A percentile compares a stretch with the other conserved stretches of the same genome.
Conservation (phyloP, 2,888 invertebrate species). For the Nephrotoma appendiculata region DNA sequence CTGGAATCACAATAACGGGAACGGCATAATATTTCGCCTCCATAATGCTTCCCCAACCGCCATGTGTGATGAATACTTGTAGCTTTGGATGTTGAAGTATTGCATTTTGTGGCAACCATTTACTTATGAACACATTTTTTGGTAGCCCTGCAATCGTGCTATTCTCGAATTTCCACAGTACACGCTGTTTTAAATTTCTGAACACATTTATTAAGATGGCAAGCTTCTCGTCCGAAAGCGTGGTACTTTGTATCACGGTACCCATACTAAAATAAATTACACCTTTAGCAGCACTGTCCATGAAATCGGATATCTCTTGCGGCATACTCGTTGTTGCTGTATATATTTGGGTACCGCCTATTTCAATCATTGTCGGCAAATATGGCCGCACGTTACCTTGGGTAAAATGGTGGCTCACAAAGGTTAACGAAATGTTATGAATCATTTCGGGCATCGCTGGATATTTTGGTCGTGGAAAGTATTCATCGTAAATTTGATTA, state of each 20-base stretch:
- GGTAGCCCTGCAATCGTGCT: background rate
- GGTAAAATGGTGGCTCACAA: background rate
- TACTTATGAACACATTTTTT: background rate
- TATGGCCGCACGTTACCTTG: background rate
- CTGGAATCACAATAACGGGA: background rate
- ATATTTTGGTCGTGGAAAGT: background rate
- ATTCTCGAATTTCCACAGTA: background rate
- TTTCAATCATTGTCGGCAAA: background rate
- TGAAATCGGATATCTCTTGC: background rate
- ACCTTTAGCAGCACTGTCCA: background rate
- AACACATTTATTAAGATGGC: background rate
- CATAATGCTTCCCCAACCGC: background rate
- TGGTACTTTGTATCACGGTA: background rate
- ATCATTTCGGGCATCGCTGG: background rate
- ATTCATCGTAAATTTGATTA: background rate
- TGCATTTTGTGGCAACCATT: background rate
- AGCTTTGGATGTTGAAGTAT: background rate
- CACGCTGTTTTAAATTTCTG: background rate
- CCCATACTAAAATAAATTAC: constrained; percentile 1
- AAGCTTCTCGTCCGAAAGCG: background rate
- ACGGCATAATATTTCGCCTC: background rate
- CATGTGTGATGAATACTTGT: background rate
- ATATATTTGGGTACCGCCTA: background rate
- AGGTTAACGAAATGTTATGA: background rate
- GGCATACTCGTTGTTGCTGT: background rate